phyloP scores from a whole-genome alignment of 2,888 invertebrate genomes.

The Pristionchus fissidentatus region DNA sequence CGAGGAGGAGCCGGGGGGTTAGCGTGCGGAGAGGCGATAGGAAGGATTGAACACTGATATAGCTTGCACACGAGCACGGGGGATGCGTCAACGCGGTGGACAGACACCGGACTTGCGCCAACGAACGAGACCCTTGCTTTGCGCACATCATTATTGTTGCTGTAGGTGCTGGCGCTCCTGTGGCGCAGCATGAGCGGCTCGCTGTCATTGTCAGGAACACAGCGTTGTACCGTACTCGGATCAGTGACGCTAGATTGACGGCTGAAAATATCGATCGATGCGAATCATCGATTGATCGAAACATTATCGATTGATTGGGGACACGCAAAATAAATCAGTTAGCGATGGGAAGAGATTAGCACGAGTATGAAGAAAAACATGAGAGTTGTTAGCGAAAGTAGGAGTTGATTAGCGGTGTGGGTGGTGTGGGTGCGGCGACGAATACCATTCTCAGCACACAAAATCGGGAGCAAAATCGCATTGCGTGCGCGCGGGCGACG shows the following conservation, averaged over 20 bases:
- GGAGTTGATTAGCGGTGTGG: slow-evolving; percentile 13
- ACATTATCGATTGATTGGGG: neutral
- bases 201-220: neutral
- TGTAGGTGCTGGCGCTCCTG: slow-evolving; percentile 16
- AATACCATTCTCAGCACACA: slow-evolving; percentile 25
- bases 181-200: neutral
- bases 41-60: no score
- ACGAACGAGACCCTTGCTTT: neutral
- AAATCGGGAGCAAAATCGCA: neutral
- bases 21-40: neutral
- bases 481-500: slow-evolving; percentile 21
- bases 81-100: no score
- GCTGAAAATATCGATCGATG: slow-evolving; percentile 41
- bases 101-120: neutral
- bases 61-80: no score
- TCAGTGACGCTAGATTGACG: slow-evolving; percentile 44
- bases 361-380: neutral
- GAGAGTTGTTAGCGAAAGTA: slow-evolving; percentile 21
- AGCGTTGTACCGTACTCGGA: neutral
- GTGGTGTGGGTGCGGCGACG: slow-evolving; percentile 17
- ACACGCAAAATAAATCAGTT: neutral
- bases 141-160: neutral
- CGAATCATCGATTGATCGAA: neutral
- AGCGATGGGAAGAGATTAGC: slow-evolving; percentile 34
- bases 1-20: neutral